Evolutionary conservation across 2,113 vertebrate genomes (phyloP).

Genomic region (Anolis carolinensis): DNA sequence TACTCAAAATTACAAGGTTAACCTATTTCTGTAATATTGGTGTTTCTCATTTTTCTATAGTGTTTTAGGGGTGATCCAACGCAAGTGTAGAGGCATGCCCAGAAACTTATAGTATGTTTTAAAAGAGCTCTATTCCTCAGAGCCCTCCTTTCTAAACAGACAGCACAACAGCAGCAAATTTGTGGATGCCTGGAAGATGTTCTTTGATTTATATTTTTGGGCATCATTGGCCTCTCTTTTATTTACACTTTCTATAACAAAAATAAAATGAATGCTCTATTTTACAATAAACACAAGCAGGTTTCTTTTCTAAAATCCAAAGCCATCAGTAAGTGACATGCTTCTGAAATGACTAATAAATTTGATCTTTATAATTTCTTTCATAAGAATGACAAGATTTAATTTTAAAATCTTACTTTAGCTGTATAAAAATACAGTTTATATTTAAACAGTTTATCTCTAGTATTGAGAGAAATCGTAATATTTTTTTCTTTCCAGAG

Average conservation of each 20-base stretch:
- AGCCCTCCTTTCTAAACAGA: not conserved
- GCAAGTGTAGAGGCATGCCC: not conserved
- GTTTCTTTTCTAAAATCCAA: slow-evolving; percentile 9
- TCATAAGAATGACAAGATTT: not conserved
- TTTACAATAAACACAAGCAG: slow-evolving; percentile 9
- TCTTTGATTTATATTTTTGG: too few species aligned
- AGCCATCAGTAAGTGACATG: not conserved
- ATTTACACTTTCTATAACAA: slow-evolving; percentile 13
- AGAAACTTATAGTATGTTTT: not conserved
- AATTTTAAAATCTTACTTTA: slow-evolving; percentile 17
- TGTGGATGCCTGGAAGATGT: not conserved
- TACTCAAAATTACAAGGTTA: not conserved
- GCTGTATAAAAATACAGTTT: not conserved
- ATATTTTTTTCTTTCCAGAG: slow-evolving; percentile 6
- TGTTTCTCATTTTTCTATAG: not conserved
- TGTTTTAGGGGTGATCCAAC: not conserved
- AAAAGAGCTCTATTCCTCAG: not conserved
- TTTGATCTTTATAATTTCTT: not conserved
- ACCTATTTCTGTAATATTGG: slow-evolving; percentile 11
- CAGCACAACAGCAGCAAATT: not conserved
- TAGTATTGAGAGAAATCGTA: slow-evolving; percentile 23
- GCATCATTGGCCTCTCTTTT: not conserved
- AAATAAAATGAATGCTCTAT: slow-evolving; percentile 20
- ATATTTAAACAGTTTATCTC: slow-evolving; percentile 22
- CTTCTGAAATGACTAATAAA: not conserved